These are phyloP conservation scores for Nothura maculosa DNA, from an alignment of 2,797 vertebrate genomes.

Conservation along the genomic window DNA sequence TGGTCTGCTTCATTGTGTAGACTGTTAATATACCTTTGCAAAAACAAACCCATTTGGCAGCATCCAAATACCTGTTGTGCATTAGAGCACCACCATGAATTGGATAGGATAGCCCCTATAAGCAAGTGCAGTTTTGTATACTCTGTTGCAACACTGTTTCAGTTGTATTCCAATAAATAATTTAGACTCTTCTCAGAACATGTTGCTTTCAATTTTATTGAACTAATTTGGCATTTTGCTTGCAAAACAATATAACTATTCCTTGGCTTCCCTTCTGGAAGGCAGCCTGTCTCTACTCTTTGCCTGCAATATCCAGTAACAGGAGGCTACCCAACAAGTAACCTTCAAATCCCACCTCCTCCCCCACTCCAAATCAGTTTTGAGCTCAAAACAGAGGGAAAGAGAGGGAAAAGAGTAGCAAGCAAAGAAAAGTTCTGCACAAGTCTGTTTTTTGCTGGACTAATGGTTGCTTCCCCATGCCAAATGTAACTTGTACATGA, in stretches of 20 bases:
- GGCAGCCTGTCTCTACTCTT: neutral
- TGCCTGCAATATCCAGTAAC: accelerated
- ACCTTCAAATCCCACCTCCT: neutral
- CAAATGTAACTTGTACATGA: neutral
- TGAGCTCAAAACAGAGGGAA: neutral
- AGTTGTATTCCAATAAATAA: neutral
- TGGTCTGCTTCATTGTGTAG: accelerated
- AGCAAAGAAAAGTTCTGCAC: neutral
- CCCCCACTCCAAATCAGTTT: neutral
- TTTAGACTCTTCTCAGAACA: neutral
- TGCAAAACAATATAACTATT: neutral
- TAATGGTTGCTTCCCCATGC: neutral
- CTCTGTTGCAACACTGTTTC: neutral
- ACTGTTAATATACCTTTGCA: neutral
- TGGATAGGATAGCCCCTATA: neutral
- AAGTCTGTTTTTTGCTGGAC: neutral
- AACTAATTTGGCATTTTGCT: neutral
- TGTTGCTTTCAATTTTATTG: neutral
- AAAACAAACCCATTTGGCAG: neutral
- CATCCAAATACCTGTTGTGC: neutral
- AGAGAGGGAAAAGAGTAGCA: neutral
- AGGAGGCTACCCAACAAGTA: neutral
- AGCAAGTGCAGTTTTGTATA: neutral
- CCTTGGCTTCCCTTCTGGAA: neutral
- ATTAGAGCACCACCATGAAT: neutral